Base-by-base conservation (phyloP, 2,888 invertebrate genomes). In the Linyphia triangularis region DNA sequence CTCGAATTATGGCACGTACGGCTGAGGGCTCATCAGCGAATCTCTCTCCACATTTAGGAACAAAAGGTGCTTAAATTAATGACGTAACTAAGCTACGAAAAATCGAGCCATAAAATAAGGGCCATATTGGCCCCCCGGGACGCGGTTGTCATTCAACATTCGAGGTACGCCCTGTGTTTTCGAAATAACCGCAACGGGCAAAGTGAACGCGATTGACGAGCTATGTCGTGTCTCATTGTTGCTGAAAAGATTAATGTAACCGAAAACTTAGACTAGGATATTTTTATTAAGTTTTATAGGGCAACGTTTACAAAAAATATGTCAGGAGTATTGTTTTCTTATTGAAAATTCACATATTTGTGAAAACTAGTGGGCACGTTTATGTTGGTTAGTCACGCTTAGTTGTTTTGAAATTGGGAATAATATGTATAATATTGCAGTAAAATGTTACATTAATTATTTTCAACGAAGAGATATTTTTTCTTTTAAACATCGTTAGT, bases 61-160 rank as follows among this genome's bases (percentile, higher is more conserved):
- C 51, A 69, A 82, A 82, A 82, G 69, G 59, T 59, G 59, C 37
- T 72, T 82, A 63, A 82, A 82, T 82, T 82, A 82, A 82, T 82
- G 82, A 82, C 40, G 82, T 61, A 59, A 61, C 40, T 28, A 10
- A 16, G 72, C 59, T 59, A 26, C 37, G 82, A 72, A 82, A 82
- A 70, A 82, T 72, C 82, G 70, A 72, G 61, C 70, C 70, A 72
- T 72, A 72, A 72, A 69, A 81, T 37, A 40, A 59, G 19, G 16
- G 61, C 19, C 26, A 40, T 81, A 82, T 82, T 82, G 82, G 70
- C 28, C 82, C 61, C 22, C 40, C 13, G 82, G 82, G 82, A 82
- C 1, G 22, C n/a, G 59, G n/a, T 82, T 81, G 67, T 37, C 69
- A 37, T 79, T 40, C 33, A 24, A n/a, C 37, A 19, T 61, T 28